Evolutionary conservation across 1,140 invertebrate species (phyloP).

Genomic region (Hesperophylax magnus): DNA sequence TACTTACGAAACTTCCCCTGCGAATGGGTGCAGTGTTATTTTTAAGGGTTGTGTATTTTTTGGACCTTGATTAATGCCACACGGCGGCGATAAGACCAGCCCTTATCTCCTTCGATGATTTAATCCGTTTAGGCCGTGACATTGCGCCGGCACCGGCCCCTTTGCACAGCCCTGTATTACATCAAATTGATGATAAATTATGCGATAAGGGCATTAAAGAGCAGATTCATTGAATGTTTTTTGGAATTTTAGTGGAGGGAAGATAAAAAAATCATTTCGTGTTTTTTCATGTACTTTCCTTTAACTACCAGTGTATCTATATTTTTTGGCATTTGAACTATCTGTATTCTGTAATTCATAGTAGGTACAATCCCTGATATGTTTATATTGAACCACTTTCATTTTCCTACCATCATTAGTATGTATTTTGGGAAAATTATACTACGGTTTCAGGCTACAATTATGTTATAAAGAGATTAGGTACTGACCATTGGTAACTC

Average conservation of each 20-base stretch:
- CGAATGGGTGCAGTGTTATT: not conserved
- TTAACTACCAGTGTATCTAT: no score
- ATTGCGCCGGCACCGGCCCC: constrained; percentile 33
- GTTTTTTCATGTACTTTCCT: no score
- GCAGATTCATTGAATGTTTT: constrained; percentile 18
- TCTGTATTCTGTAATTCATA: no score
- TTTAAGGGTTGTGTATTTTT: constrained; percentile 28
- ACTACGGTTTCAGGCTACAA: no score
- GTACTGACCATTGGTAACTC: no score
- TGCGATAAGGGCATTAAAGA: constrained; percentile 39
- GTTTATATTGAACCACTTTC: no score
- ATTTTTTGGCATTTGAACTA: no score
- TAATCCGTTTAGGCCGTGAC: constrained; percentile 49
- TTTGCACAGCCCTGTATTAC: constrained; percentile 29
- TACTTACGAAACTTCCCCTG: no score
- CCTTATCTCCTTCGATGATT: constrained; percentile 40
- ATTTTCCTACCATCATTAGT: no score
- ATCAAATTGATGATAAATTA: constrained; percentile 48
- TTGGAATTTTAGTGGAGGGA: constrained; percentile 1
- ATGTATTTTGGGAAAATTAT: no score
- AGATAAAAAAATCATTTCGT: not conserved
- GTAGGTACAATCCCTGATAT: no score
- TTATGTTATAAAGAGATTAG: no score
- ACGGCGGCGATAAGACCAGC: constrained; percentile 39
- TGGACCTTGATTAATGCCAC: constrained; percentile 46